Conservation (phyloP, 2,888 invertebrate genomes). For the Caenorhabditis wallacei region DNA sequence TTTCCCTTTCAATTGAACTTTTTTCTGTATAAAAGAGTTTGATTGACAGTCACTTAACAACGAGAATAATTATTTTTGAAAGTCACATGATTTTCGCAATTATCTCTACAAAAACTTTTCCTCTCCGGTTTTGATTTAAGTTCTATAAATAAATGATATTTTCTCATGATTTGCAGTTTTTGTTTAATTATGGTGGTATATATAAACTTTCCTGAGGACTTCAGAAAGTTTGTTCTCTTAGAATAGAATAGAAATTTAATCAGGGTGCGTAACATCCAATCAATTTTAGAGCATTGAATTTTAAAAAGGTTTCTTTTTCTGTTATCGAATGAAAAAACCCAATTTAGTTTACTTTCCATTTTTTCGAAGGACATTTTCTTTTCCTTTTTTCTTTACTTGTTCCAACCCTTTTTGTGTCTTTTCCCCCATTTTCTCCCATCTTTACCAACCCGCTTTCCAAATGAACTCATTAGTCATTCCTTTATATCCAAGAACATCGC, state of each 20-base stretch:
- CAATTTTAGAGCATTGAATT: constrained; percentile 20
- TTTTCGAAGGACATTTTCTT: constrained; percentile 29
- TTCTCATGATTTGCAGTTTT: neutral
- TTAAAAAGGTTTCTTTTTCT: constrained; percentile 17
- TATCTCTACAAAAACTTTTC: too few species aligned
- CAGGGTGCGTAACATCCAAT: neutral
- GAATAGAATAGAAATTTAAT: neutral
- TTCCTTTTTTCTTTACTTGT: constrained; percentile 10
- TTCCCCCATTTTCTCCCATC: constrained; percentile 1
- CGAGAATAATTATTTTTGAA: neutral
- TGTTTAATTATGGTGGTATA: too few species aligned
- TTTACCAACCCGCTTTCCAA: constrained; percentile 2
- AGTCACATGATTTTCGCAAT: neutral
- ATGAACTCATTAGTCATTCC: constrained; percentile 33
- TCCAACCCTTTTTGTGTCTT: constrained; percentile 3
- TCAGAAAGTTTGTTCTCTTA: neutral
- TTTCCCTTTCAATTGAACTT: neutral
- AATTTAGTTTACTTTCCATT: constrained; percentile 20
- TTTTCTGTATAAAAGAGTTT: constrained; percentile 10
- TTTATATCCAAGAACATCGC: constrained; percentile 31
- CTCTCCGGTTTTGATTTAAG: too few species aligned
- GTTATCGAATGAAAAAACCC: constrained; percentile 28
- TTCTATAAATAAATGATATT: neutral
- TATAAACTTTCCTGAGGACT: too few species aligned
- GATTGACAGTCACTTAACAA: neutral